Percentiles rank a stretch among this genome's conserved stretches.
Conservation (phyloP, 2,888 invertebrate species). For the Tanypteryx hageni region DNA sequence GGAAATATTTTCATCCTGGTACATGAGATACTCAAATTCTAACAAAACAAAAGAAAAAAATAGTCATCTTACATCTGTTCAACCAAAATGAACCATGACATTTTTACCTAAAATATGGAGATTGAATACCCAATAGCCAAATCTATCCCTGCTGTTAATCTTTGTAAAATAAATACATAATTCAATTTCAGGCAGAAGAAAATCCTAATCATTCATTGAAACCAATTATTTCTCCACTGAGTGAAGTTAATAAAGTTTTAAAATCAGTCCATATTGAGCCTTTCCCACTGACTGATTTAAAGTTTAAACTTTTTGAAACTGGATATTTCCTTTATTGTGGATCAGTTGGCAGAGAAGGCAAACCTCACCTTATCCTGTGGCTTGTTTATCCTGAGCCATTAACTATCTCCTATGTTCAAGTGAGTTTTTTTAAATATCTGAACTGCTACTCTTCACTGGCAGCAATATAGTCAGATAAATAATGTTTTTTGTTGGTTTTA, state of each 20-base stretch:
- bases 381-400: not conserved
- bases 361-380: not conserved
- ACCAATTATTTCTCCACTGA: not conserved
- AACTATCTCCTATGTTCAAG: not conserved
- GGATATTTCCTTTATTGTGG: conserved; percentile 6
- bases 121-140: too few species aligned
- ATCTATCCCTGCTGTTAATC: not conserved
- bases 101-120: too few species aligned
- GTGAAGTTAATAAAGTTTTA: not conserved
- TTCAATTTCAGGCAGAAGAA: not conserved
- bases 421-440: not conserved
- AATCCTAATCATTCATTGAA: not conserved
- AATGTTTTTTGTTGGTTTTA: not conserved
- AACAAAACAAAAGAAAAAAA: too few species aligned
- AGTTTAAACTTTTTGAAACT: not conserved
- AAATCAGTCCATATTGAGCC: not conserved
- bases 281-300: not conserved
- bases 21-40: too few species aligned
- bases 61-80: too few species aligned
- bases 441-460: not conserved
- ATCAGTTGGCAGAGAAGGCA: not conserved
- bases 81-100: too few species aligned
- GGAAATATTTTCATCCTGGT: too few species aligned
- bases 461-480: not conserved
- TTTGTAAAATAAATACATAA: not conserved